A percentile compares a stretch with the other conserved stretches of the same genome.
Conservation (phyloP, 2,113 vertebrate species). For the Cavia porcellus region DNA sequence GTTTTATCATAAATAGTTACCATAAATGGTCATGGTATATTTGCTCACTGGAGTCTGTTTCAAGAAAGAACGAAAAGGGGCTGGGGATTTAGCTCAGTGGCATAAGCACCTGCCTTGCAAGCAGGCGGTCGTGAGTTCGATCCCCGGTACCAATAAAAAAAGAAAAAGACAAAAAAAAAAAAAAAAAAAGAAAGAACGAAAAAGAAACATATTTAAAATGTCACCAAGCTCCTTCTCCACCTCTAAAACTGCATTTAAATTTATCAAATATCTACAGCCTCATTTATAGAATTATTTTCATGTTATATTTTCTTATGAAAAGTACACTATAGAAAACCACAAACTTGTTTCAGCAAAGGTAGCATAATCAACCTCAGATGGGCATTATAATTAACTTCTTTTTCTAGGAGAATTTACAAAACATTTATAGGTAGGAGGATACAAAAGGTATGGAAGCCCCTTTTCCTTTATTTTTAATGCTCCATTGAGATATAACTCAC, state of each 20-base stretch:
- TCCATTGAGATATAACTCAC: background rate
- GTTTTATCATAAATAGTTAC: background rate
- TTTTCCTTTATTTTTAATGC: background rate
- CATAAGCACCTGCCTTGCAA: no score
- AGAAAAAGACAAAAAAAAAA: no score
- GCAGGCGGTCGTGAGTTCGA: no score
- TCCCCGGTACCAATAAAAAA: no score
- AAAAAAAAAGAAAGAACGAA: no score
- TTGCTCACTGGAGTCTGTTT: background rate
- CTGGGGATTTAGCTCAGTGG: no score
- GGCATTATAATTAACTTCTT: background rate
- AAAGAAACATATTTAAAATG: background rate
- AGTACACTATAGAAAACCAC: background rate
- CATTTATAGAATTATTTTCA: background rate
- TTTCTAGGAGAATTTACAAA: background rate
- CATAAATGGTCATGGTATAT: background rate
- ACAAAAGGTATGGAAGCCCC: background rate
- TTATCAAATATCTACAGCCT: background rate
- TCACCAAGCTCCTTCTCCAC: background rate
- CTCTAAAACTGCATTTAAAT: constrained; percentile 7
- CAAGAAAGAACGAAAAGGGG: constrained; percentile 38
- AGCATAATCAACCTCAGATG: background rate
- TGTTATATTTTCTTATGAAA: background rate
- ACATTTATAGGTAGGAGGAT: background rate
- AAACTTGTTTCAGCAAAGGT: background rate